phyloP scores from a whole-genome alignment of 1,140 invertebrate genomes.

The Dendrolimus kikuchii region DNA sequence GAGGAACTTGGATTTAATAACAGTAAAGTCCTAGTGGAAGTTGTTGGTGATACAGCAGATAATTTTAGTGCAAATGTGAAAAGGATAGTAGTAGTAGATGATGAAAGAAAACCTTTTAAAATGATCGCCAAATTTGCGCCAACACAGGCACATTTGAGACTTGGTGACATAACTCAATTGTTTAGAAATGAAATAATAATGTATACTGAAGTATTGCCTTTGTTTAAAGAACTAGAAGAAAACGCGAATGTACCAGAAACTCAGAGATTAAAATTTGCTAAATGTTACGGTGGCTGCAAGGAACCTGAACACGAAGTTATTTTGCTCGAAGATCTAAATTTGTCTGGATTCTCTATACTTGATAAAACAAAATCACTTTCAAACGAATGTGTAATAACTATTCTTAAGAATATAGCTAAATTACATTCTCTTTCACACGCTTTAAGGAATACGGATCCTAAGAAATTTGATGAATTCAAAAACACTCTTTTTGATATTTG shows the following conservation, averaged over 20 bases:
- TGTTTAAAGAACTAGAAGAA: constrained; percentile 29
- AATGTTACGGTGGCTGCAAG: constrained; percentile 40
- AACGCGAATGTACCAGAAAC: constrained; percentile 17
- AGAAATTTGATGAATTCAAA: constrained; percentile 22
- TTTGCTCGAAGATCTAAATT: constrained; percentile 71
- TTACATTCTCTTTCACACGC: constrained; percentile 70
- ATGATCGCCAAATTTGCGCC: constrained; percentile 9
- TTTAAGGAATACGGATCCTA: constrained; percentile 42
- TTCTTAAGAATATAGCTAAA: constrained; percentile 64
- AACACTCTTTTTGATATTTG: constrained; percentile 8
- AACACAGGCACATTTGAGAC: not conserved
- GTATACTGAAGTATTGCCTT: constrained; percentile 42
- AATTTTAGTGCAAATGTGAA: constrained; percentile 1
- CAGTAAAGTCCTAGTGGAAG: not conserved
- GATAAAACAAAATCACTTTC: constrained; percentile 56
- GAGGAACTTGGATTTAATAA: too few relatives aligned
- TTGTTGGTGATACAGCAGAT: not conserved
- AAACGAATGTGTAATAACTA: constrained; percentile 48
- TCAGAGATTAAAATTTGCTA: constrained; percentile 36
- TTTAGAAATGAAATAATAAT: constrained; percentile 34
- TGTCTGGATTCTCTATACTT: constrained; percentile 51
- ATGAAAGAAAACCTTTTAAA: not conserved
- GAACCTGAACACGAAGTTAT: constrained; percentile 59
- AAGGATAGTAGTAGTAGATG: constrained; percentile 8
- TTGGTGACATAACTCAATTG: not conserved